A percentile compares a stretch with the other conserved stretches of the same genome.
Conservation (phyloP, 2,888 invertebrate genomes). For the Diaperis boleti region DNA sequence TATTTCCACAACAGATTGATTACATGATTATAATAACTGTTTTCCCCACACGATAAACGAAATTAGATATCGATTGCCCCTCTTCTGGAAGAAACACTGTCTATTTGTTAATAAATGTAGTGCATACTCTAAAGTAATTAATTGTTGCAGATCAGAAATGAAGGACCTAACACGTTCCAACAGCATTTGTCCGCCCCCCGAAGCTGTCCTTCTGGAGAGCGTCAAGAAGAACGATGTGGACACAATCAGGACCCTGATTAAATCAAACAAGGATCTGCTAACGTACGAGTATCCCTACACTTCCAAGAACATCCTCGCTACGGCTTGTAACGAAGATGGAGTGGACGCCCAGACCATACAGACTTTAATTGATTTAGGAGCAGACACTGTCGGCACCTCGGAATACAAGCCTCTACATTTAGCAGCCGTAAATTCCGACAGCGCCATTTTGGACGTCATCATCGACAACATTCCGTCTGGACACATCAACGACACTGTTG, state of each 20-base stretch:
- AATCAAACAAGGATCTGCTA: slow-evolving; percentile 68
- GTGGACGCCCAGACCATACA: slow-evolving; percentile 70
- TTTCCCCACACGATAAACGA: slow-evolving; percentile 25
- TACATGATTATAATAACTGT: slow-evolving; percentile 22
- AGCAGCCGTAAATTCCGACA: slow-evolving; percentile 69
- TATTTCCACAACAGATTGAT: slow-evolving; percentile 22
- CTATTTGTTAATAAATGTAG: slow-evolving; percentile 2
- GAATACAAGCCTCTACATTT: slow-evolving; percentile 76
- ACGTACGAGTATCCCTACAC: slow-evolving; percentile 71
- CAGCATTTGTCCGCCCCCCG: slow-evolving; percentile 59
- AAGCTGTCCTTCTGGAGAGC: slow-evolving; percentile 66
- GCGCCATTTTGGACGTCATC: slow-evolving; percentile 66
- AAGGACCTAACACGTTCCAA: slow-evolving; percentile 50
- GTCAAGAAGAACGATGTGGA: slow-evolving; percentile 69
- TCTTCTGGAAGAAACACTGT: neutral
- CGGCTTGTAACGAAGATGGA: slow-evolving; percentile 70
- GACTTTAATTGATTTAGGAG: slow-evolving; percentile 72
- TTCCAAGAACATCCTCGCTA: slow-evolving; percentile 66
- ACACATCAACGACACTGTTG: slow-evolving; percentile 50
- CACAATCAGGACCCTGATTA: slow-evolving; percentile 69
- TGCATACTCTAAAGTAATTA: no score
- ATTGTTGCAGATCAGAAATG: slow-evolving; percentile 30
- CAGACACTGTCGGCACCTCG: slow-evolving; percentile 68
- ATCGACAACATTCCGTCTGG: slow-evolving; percentile 62
- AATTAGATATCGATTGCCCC: slow-evolving; percentile 32